phyloP scores from a whole-genome alignment of 2,113 vertebrate genomes.

The Ictalurus furcatus region DNA sequence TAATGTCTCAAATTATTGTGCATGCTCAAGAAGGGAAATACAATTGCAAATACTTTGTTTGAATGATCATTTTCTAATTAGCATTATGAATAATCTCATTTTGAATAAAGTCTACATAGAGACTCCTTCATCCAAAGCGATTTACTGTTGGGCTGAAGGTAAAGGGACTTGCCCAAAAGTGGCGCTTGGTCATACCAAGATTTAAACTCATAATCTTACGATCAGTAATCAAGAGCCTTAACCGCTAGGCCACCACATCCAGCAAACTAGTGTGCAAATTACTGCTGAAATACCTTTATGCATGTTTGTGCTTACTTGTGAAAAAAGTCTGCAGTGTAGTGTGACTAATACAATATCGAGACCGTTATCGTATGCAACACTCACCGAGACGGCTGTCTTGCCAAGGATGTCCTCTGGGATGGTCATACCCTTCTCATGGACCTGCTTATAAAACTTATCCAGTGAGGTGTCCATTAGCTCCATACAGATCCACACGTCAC shows the following conservation, averaged over 20 bases:
- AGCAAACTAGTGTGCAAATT: not conserved
- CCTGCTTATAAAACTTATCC: constrained; percentile 97
- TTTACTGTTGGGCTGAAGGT: no score
- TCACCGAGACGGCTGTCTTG: constrained; percentile 93
- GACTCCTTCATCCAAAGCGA: not conserved
- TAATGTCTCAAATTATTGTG: not conserved
- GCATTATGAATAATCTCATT: not conserved
- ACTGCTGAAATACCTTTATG: not conserved
- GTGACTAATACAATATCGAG: not conserved
- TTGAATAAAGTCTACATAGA: not conserved
- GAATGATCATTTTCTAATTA: not conserved
- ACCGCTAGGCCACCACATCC: not conserved
- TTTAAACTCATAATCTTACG: not conserved
- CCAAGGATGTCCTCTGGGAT: constrained; percentile 96
- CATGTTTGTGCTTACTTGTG: not conserved
- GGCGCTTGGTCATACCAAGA: not conserved
- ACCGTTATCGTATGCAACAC: constrained; percentile 53
- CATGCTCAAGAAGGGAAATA: not conserved
- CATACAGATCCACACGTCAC: constrained; percentile 99
- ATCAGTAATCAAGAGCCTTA: not conserved
- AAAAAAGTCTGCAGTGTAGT: not conserved
- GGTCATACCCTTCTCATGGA: constrained; percentile 88
- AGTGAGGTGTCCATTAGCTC: constrained; percentile 97
- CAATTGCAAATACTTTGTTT: not conserved
- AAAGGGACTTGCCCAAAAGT: not conserved